These are phyloP conservation scores for Lochmaea capreae DNA, from an alignment of 2,888 invertebrate genomes.

Conservation along the genomic window DNA sequence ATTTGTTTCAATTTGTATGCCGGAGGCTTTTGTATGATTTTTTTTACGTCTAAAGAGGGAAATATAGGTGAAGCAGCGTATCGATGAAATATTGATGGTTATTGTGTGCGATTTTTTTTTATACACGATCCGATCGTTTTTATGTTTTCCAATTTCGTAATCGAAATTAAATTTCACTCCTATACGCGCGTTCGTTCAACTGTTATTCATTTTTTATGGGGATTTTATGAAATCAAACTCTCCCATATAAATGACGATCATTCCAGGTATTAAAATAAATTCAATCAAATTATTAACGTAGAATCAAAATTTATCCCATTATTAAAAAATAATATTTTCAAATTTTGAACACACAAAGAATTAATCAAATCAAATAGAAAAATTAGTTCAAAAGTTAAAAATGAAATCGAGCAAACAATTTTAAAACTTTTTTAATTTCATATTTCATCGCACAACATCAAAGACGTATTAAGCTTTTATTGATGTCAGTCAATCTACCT, in stretches of 20 bases:
- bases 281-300: background rate
- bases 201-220: conserved; percentile 7
- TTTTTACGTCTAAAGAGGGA: background rate
- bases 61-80: conserved; percentile 14
- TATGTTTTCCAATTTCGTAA: conserved; percentile 3
- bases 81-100: conserved; percentile 15
- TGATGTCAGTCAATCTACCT: conserved; percentile 9
- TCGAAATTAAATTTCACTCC: conserved; percentile 3
- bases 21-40: conserved; percentile 13
- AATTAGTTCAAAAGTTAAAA: background rate
- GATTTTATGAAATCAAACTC: background rate
- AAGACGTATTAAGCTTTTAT: conserved; percentile 10
- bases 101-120: background rate
- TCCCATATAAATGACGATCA: background rate
- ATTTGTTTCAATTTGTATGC: conserved; percentile 48
- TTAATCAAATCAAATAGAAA: background rate
- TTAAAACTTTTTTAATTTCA: conserved; percentile 7
- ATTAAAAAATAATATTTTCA: too few species aligned
- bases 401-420: conserved; percentile 1
- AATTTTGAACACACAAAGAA: background rate
- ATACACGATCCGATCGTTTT: background rate
- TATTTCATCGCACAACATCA: conserved; percentile 4
- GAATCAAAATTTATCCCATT: too few species aligned
- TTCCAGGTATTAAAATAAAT: background rate
- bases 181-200: background rate